phyloP scores from a whole-genome alignment of 2,113 vertebrate species.

The Ptilorrhoa leucosticta region DNA sequence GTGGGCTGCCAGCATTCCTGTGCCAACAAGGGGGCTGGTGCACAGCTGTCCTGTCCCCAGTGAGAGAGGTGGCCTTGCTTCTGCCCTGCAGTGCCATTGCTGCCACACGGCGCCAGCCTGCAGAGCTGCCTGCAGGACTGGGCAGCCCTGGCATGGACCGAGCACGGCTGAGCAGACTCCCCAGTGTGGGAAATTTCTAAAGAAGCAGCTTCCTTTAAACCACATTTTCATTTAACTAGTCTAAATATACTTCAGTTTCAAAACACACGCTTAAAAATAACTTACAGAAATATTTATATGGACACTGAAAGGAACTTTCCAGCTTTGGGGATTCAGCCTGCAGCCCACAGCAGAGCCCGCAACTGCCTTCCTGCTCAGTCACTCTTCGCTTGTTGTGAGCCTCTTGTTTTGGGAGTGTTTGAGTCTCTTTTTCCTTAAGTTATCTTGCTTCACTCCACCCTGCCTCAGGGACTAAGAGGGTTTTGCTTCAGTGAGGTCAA shows the following conservation, averaged over 20 bases:
- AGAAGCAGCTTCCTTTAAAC: slow-evolving; percentile 34
- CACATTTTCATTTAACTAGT: slow-evolving; percentile 51
- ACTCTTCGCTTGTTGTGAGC: not conserved
- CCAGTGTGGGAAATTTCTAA: slow-evolving; percentile 60
- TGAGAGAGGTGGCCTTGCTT: not conserved
- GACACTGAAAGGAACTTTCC: slow-evolving; percentile 34
- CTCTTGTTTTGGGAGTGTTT: slow-evolving; percentile 31
- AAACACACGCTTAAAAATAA: slow-evolving; percentile 65
- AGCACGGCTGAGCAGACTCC: not conserved
- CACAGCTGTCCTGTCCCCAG: accelerated
- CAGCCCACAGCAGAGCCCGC: not conserved
- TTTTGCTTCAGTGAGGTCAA: slow-evolving; percentile 24
- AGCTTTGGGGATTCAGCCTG: slow-evolving; percentile 22
- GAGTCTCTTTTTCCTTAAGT: slow-evolving; percentile 38
- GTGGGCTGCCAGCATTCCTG: not conserved
- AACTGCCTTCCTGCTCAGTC: slow-evolving; percentile 35
- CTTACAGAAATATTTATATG: slow-evolving; percentile 61
- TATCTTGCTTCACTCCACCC: slow-evolving; percentile 39
- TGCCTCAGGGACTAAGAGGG: not conserved
- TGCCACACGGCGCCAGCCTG: accelerated
- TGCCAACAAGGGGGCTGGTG: not conserved
- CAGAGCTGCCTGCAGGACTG: not conserved
- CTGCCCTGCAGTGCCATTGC: not conserved
- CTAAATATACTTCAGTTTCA: slow-evolving; percentile 68
- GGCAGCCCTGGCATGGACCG: not conserved